Evolutionary conservation across 2,888 invertebrate genomes (phyloP), one percentile per base, ranked within the genome.

Genomic region (Eupithecia inturbata): DNA sequence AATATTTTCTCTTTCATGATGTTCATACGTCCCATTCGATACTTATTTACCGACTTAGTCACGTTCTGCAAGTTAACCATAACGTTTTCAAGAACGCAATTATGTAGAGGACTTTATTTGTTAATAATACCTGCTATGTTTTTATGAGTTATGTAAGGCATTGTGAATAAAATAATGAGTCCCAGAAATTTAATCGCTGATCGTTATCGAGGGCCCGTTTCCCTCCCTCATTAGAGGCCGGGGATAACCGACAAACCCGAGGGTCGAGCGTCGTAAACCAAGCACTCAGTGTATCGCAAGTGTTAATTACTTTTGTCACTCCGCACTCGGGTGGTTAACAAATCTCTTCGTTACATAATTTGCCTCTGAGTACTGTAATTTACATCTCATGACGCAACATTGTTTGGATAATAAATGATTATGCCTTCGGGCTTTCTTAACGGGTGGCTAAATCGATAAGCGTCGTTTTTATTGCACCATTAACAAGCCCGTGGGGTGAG

Each of bases 291-390:
- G 88, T 91, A 92, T 92, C 89, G 91, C 90, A 90, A 92, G 91
- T 93, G 92, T 92, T 93, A 93, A 94, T 93, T 92, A 92, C 91
- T 92, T 92, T 91, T 91, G 93, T 92, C 93, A 92, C 89, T 92
- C 86, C 86, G 82, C 89, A 87, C 88, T 87, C 88, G 86, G 85
- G 89, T 82, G 87, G 89, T 90, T 90, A 91, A 91, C 92, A 92
- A 92, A 92, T 93, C 91, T 90, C 86, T 81, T 85, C 86, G 85
- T 90, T 91, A 90, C 88, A 87, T 91, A 90, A 91, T 89, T 86
- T 84, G 83, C 85, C 84, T 85, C 86, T 87, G 87, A 90, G 90
- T 87, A 88, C 87, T 87, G 88, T 89, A 90, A 92, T 92, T 92
- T 90, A 89, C 89, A 88, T 88, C 84, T 84, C 83, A 85, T 89